Evolutionary conservation across 1,140 invertebrate species (phyloP).

Genomic region (Lysiphlebus fabarum): DNA sequence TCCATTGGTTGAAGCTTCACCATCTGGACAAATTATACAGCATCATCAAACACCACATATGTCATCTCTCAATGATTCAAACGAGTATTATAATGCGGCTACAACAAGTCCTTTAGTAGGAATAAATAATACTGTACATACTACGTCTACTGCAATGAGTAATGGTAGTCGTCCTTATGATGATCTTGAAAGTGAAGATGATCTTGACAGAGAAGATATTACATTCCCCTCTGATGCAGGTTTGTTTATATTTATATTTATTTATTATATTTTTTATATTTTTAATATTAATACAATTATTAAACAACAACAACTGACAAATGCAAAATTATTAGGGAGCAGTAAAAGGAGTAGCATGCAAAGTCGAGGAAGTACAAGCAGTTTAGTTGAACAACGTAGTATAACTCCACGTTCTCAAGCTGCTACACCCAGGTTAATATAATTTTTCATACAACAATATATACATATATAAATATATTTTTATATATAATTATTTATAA

Average conservation of each 20-base stretch:
- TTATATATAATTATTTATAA: background rate
- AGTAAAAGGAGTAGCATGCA: constrained; percentile 87
- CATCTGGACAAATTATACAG: constrained; percentile 43
- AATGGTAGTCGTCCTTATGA: constrained; percentile 70
- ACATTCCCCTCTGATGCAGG: constrained; percentile 75
- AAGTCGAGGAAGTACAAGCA: constrained; percentile 83
- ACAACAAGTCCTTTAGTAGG: constrained; percentile 57
- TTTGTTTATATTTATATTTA: constrained; percentile 39
- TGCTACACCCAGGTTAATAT: constrained; percentile 71
- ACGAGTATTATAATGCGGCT: constrained; percentile 49
- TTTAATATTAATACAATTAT: constrained; percentile 18
- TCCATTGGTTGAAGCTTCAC: constrained; percentile 43
- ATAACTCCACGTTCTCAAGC: constrained; percentile 83
- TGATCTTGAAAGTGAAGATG: constrained; percentile 88
- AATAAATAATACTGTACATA: constrained; percentile 52
- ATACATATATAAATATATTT: constrained; percentile 9
- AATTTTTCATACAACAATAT: constrained; percentile 33
- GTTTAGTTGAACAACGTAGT: constrained; percentile 74
- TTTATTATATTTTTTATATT: background rate
- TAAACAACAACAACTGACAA: constrained; percentile 40
- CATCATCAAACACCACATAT: constrained; percentile 47
- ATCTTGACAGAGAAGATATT: constrained; percentile 81
- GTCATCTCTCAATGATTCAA: constrained; percentile 43
- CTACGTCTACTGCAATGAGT: constrained; percentile 54
- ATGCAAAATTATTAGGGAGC: constrained; percentile 63